Evolutionary conservation across 2,797 vertebrate species (phyloP).

Genomic region (Peromyscus melanophrys): DNA sequence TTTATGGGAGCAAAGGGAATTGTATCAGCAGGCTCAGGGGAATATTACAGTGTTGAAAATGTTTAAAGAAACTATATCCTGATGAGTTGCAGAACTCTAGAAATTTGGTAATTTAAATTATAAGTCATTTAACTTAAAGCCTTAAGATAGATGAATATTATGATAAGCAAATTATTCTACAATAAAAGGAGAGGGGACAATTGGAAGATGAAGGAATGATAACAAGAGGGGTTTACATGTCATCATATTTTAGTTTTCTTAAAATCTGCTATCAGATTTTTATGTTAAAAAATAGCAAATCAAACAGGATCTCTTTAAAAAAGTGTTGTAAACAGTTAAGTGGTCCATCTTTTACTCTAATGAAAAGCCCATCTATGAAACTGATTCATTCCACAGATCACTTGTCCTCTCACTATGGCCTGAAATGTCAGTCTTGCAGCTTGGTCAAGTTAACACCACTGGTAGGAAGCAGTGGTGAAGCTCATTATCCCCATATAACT

Average conservation of each 20-base stretch:
- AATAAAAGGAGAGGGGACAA: slow-evolving; percentile 1
- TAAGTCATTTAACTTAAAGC: slow-evolving; percentile 38
- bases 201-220: neutral
- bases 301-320: slow-evolving; percentile 54
- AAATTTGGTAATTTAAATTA: neutral
- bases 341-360: neutral
- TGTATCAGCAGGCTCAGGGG: fast-evolving
- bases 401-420: slow-evolving; percentile 55
- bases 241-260: slow-evolving; percentile 25
- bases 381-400: slow-evolving; percentile 55
- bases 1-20: fast-evolving
- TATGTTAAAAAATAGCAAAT: slow-evolving; percentile 57
- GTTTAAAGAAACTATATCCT: neutral
- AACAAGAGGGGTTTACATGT: neutral
- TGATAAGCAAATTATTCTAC: slow-evolving; percentile 11
- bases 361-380: slow-evolving; percentile 77
- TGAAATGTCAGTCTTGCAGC: slow-evolving; percentile 76
- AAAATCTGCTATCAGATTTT: slow-evolving; percentile 34
- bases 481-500: neutral
- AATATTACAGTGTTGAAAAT: neutral
- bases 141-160: slow-evolving; percentile 4
- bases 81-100: neutral
- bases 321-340: slow-evolving; percentile 45
- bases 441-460: slow-evolving; percentile 69
- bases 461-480: slow-evolving; percentile 68